These are phyloP conservation scores for Beroe forskalii DNA, from an alignment of 37 sponge, comb jelly and placozoan species.

Conservation along the genomic window DNA sequence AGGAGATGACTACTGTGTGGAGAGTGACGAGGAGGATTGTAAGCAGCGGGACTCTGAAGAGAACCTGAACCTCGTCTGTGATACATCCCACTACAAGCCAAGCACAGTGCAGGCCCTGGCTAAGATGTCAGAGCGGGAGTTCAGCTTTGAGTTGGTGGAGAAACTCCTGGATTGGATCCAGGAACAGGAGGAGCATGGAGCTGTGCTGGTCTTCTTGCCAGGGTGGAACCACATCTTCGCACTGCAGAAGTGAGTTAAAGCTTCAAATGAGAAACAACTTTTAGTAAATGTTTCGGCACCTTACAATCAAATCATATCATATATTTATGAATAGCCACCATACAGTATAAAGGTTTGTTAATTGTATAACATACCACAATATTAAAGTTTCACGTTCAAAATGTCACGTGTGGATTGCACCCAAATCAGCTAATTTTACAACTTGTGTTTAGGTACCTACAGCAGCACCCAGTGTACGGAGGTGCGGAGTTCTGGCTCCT, in stretches of 20 bases:
- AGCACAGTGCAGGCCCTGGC: conserved; percentile 64
- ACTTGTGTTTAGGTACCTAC: too few species aligned
- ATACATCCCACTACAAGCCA: conserved; percentile 55
- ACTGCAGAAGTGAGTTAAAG: conserved; percentile 68
- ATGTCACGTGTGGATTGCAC: too few species aligned
- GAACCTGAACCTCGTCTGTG: conserved; percentile 71
- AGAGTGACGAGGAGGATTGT: conserved; percentile 60
- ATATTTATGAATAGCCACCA: too few species aligned
- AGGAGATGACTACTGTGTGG: conserved; percentile 59
- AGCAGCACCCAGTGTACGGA: conserved; percentile 70
- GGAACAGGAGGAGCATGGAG: conserved; percentile 67
- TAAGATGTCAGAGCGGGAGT: conserved; percentile 67
- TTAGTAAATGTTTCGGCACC: neutral
- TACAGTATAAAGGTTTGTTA: too few species aligned
- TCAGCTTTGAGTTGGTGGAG: conserved; percentile 66
- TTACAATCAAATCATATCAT: too few species aligned
- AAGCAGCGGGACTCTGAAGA: conserved; percentile 65
- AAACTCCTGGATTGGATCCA: conserved; percentile 71
- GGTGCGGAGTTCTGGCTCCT: conserved; percentile 70
- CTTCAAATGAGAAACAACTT: neutral
- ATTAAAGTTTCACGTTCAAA: too few species aligned
- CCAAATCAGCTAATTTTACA: too few species aligned
- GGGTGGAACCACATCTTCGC: conserved; percentile 83
- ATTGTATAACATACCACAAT: too few species aligned
- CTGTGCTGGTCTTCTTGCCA: conserved; percentile 80